A percentile compares a stretch with the other conserved stretches of the same genome.
phyloP scores from a whole-genome alignment of 2,888 invertebrate genomes.

The Phyllotreta striolata region DNA sequence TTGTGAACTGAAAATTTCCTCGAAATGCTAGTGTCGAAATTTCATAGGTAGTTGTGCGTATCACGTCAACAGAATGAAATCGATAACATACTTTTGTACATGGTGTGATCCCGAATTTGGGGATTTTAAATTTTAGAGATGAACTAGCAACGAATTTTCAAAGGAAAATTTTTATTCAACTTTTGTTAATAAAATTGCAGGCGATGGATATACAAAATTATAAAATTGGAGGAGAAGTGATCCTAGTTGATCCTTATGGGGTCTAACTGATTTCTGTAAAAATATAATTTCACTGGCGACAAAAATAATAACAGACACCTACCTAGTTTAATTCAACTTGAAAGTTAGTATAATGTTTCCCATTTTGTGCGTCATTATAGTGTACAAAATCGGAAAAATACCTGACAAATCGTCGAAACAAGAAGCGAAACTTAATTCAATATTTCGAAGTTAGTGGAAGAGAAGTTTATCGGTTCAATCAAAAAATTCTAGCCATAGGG shows the following conservation, averaged over 20 bases:
- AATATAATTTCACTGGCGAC: no score
- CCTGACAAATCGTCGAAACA: constrained; percentile 14
- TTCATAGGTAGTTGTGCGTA: neutral
- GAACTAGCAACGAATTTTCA: neutral
- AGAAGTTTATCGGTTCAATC: constrained; percentile 23
- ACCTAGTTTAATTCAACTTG: neutral
- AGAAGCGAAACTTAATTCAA: constrained; percentile 21
- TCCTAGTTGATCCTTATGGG: no score
- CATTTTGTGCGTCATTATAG: neutral
- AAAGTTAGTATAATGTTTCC: neutral
- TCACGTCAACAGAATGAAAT: constrained; percentile 2
- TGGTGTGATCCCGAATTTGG: no score
- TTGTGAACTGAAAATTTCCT: constrained; percentile 6
- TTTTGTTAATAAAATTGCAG: no score
- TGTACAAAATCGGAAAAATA: constrained; percentile 3
- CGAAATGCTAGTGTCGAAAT: constrained; percentile 1
- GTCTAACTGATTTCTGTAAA: no score
- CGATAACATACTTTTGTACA: constrained; percentile 8
- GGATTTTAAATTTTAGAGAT: neutral
- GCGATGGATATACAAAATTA: neutral
- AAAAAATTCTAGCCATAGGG: constrained; percentile 21
- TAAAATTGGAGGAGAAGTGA: no score
- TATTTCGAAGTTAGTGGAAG: constrained; percentile 23
- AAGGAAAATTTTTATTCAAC: neutral
- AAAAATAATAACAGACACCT: neutral